These are phyloP conservation scores for Metacarcinus magister DNA, from an alignment of 2,888 invertebrate genomes.

Conservation along the genomic window DNA sequence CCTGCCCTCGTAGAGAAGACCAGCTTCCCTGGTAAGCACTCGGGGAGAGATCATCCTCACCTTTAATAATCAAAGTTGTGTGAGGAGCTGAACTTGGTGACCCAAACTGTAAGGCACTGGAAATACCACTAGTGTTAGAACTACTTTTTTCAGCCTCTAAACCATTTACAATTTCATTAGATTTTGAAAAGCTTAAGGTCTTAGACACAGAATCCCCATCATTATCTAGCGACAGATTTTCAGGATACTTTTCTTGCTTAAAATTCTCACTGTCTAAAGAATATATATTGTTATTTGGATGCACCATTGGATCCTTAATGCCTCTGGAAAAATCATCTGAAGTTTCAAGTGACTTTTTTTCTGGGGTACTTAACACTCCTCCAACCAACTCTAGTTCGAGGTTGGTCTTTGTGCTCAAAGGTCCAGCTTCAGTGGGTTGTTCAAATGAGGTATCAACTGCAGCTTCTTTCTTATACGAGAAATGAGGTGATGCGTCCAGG, in stretches of 20 bases:
- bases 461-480: slow-evolving; percentile 65
- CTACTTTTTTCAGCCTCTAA: slow-evolving; percentile 12
- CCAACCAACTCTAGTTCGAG: not conserved
- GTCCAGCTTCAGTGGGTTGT: not conserved
- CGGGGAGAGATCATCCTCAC: slow-evolving; percentile 71
- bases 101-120: slow-evolving; percentile 27
- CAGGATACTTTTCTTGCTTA: not conserved
- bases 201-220: not conserved
- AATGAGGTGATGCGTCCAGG: slow-evolving; percentile 51
- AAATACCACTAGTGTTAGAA: not conserved
- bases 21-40: slow-evolving; percentile 70
- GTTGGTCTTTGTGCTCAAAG: not conserved
- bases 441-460: slow-evolving; percentile 64
- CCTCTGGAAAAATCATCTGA: not conserved
- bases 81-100: not conserved
- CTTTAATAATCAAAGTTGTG: slow-evolving; percentile 49
- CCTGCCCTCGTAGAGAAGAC: slow-evolving; percentile 70
- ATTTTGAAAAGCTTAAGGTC: not conserved
- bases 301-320: not conserved
- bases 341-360: not conserved
- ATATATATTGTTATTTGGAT: not conserved
- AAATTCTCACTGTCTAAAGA: not conserved
- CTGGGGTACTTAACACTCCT: not conserved
- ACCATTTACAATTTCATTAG: not conserved
- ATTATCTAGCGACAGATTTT: not conserved